phyloP scores from a whole-genome alignment of 2,797 vertebrate species.

The Gobio occitaniae region DNA sequence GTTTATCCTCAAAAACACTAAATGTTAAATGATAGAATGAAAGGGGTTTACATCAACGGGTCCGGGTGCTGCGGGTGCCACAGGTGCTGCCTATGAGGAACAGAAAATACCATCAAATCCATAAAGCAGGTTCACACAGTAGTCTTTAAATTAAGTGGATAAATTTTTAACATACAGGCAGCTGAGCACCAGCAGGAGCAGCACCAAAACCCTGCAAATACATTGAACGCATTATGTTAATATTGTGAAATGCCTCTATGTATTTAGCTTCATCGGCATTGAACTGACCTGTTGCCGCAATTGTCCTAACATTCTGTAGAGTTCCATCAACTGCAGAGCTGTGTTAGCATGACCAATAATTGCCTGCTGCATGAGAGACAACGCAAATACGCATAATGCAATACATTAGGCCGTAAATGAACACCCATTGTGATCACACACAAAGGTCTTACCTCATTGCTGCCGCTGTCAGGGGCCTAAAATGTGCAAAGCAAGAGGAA shows the following conservation, averaged over 20 bases:
- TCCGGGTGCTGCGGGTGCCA: neutral
- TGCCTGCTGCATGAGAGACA: constrained; percentile 62
- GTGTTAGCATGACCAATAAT: constrained; percentile 73
- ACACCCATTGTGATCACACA: neutral
- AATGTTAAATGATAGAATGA: neutral
- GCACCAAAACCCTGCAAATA: constrained; percentile 29
- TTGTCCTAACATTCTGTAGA: constrained; percentile 69
- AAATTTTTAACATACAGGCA: constrained; percentile 1
- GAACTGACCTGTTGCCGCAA: constrained; percentile 75
- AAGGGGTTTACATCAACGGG: constrained; percentile 17
- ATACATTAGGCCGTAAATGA: neutral
- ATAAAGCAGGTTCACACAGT: neutral
- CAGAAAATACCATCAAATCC: neutral
- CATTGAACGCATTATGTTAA: neutral
- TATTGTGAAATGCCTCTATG: neutral
- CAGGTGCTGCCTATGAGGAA: constrained; percentile 24
- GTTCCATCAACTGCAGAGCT: constrained; percentile 77
- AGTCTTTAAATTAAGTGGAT: neutral
- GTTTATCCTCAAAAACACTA: neutral
- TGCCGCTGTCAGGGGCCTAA: constrained; percentile 72
- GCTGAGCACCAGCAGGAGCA: neutral
- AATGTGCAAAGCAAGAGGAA: constrained; percentile 19
- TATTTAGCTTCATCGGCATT: neutral
- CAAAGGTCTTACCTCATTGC: constrained; percentile 69
- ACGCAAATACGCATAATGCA: constrained; percentile 60